A percentile compares a stretch with the other conserved stretches of the same genome.
These are phyloP conservation scores for Eubucco bourcierii DNA, from an alignment of 2,113 vertebrate species.

Conservation along the genomic window DNA sequence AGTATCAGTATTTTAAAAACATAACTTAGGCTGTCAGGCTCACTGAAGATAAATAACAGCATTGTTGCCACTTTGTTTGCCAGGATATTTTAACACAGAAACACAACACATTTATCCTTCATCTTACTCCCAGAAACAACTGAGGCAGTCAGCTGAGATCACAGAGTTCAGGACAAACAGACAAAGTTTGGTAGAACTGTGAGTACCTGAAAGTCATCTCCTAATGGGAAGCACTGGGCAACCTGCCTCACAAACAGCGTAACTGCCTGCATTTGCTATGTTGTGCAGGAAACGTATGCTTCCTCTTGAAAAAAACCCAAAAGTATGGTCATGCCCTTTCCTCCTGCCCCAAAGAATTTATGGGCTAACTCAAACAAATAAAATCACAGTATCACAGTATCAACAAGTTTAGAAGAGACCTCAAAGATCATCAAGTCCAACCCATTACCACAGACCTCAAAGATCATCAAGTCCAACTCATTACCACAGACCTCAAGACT, in stretches of 20 bases:
- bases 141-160: background rate
- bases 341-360: background rate
- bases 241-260: background rate
- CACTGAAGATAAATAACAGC: background rate
- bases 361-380: constrained; percentile 3
- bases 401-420: too few species aligned
- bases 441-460: too few species aligned
- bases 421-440: too few species aligned
- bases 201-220: background rate
- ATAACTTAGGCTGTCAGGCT: background rate
- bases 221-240: background rate
- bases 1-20: background rate
- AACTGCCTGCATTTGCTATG: background rate
- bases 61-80: background rate
- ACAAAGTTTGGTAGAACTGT: background rate
- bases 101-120: background rate
- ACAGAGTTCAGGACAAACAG: background rate
- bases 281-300: constrained; percentile 21
- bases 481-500: too few species aligned
- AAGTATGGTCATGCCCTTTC: background rate
- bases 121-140: background rate
- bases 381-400: too few species aligned
- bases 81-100: background rate
- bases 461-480: too few species aligned
- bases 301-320: background rate